Evolutionary conservation across 1,140 invertebrate genomes (phyloP).

Genomic region (Ladona fulva): DNA sequence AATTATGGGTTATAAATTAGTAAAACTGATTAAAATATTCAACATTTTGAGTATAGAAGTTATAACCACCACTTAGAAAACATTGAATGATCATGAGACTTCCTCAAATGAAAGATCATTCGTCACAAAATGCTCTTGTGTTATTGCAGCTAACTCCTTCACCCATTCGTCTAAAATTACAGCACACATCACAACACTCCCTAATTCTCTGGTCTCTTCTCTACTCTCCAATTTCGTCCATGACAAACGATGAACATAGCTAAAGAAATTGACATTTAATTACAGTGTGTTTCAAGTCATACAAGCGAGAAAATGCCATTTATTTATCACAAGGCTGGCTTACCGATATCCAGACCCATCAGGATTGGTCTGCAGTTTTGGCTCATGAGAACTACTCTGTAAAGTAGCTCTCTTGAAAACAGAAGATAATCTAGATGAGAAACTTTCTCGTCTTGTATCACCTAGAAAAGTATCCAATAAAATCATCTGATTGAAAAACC

Average conservation of each 20-base stretch:
- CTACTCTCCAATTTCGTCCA: background rate
- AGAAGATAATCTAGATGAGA: conserved; percentile 58
- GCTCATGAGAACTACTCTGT: conserved; percentile 26
- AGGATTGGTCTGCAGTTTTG: conserved; percentile 33
- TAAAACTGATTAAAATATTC: background rate
- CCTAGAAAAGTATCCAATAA: conserved; percentile 25
- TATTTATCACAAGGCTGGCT: background rate
- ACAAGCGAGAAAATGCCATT: no score
- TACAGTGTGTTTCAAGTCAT: no score
- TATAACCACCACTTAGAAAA: background rate
- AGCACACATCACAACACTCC: conserved; percentile 67
- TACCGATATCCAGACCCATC: conserved; percentile 34
- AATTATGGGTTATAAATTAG: background rate
- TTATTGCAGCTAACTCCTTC: conserved; percentile 82
- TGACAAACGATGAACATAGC: background rate
- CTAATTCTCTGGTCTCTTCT: conserved; percentile 20
- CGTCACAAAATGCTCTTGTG: conserved; percentile 68
- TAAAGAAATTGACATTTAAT: background rate
- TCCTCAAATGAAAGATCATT: background rate
- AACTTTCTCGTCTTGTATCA: conserved; percentile 58
- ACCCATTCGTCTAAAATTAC: conserved; percentile 87
- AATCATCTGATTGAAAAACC: background rate
- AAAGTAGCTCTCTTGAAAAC: conserved; percentile 53
- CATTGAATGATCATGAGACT: background rate
- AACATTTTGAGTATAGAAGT: background rate